Evolutionary conservation across 2,888 invertebrate genomes (phyloP).

Genomic region (Strigamia transsilvanica): DNA sequence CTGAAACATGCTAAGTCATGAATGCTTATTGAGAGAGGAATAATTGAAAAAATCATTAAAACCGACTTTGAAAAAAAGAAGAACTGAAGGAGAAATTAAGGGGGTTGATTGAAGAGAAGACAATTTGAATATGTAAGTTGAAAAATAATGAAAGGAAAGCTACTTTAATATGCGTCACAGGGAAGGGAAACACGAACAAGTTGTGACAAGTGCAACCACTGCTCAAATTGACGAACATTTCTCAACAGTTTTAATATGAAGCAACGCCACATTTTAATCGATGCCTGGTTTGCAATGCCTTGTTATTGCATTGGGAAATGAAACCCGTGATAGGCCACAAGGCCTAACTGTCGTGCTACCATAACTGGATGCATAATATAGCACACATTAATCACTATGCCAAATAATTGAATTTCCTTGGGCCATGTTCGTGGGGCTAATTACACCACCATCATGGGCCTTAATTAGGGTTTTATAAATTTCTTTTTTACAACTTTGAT

Average conservation of each 20-base stretch:
- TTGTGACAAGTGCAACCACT: conserved; percentile 35
- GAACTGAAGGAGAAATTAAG: conserved; percentile 2
- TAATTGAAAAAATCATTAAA: background rate
- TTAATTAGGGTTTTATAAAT: conserved; percentile 43
- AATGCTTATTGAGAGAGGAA: background rate
- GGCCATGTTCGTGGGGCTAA: conserved; percentile 26
- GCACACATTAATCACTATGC: conserved; percentile 34
- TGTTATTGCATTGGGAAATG: conserved; percentile 34
- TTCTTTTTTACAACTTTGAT: background rate
- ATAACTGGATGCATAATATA: conserved; percentile 19
- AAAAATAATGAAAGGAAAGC: conserved; percentile 31
- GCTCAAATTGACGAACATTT: conserved; percentile 43
- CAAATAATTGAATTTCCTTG: conserved; percentile 37
- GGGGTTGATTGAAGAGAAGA: background rate
- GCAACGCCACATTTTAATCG: conserved; percentile 40
- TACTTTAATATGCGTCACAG: conserved; percentile 21
- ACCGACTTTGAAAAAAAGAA: background rate
- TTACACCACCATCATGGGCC: conserved; percentile 49
- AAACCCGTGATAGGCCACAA: conserved; percentile 39
- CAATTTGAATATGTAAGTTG: conserved; percentile 39
- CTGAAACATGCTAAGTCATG: background rate
- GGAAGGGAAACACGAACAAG: conserved; percentile 27
- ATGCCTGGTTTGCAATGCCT: conserved; percentile 15
- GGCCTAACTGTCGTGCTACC: conserved; percentile 39
- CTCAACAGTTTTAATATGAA: conserved; percentile 43